These are phyloP conservation scores for Erythrolamprus reginae DNA, from an alignment of 2,113 vertebrate genomes.

Conservation along the genomic window DNA sequence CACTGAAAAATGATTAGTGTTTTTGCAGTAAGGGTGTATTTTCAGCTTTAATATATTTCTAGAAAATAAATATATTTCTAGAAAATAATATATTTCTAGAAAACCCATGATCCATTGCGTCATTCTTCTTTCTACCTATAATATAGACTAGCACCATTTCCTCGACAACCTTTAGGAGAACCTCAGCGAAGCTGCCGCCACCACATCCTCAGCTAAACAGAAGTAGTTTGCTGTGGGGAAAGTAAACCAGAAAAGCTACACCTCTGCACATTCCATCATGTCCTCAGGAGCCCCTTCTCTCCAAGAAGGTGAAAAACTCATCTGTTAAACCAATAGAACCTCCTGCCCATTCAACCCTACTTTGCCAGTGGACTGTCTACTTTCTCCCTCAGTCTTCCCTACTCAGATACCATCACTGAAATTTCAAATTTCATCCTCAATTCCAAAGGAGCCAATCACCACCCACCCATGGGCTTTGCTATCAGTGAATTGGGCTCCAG, in stretches of 20 bases:
- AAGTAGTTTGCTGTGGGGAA: neutral
- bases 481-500: neutral
- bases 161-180: too few relatives aligned
- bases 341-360: neutral
- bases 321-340: neutral
- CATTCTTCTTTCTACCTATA: too few relatives aligned
- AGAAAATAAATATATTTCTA: too few relatives aligned
- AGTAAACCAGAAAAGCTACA: neutral
- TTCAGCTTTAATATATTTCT: neutral
- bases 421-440: neutral
- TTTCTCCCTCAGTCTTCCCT: neutral
- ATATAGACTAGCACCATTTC: too few relatives aligned
- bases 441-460: neutral
- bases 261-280: neutral
- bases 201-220: neutral
- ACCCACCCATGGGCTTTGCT: neutral
- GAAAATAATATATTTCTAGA: neutral
- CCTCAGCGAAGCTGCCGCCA: too few relatives aligned
- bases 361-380: neutral
- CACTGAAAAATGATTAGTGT: neutral
- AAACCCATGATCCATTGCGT: too few relatives aligned
- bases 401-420: neutral
- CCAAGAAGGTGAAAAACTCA: neutral
- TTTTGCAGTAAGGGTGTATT: neutral
- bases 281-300: neutral